These are phyloP conservation scores for Callyntrura sp. DNA, from an alignment of 2,888 invertebrate genomes.

Conservation along the genomic window DNA sequence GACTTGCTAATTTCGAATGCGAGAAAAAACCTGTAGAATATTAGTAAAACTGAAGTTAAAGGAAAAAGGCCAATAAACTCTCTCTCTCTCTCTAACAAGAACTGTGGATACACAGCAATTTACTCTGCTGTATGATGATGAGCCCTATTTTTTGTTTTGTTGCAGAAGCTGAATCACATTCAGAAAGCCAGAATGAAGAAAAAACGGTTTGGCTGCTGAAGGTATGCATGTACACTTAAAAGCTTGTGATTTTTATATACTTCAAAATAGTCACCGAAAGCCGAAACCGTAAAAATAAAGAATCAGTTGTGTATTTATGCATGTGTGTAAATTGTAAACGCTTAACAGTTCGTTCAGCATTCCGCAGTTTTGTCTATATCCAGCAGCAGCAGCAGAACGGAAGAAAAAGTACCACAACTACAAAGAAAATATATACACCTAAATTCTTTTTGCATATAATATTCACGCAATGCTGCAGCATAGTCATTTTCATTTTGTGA, in stretches of 20 bases:
- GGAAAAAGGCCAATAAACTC: slow-evolving; percentile 66
- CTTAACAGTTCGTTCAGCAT: slow-evolving; percentile 4
- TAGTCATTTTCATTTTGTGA: slow-evolving; percentile 4
- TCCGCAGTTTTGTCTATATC: slow-evolving; percentile 14
- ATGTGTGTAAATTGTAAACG: background rate
- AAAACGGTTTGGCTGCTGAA: slow-evolving; percentile 18
- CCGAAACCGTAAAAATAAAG: slow-evolving; percentile 38
- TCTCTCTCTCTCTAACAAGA: no score
- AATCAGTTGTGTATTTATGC: slow-evolving; percentile 16
- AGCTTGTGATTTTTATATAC: background rate
- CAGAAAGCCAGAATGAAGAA: slow-evolving; percentile 22
- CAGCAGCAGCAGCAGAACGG: slow-evolving; percentile 19
- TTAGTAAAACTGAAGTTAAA: slow-evolving; percentile 52
- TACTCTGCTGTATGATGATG: slow-evolving; percentile 19
- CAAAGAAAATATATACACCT: slow-evolving; percentile 6
- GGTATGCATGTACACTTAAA: slow-evolving; percentile 45
- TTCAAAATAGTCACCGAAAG: slow-evolving; percentile 13
- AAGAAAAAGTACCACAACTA: background rate
- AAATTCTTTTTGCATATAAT: slow-evolving; percentile 4
- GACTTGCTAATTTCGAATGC: slow-evolving; percentile 1
- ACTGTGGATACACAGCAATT: slow-evolving; percentile 10
- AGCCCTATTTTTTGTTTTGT: slow-evolving; percentile 57
- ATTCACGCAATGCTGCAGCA: background rate
- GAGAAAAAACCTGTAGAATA: slow-evolving; percentile 43
- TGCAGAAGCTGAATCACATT: background rate